Conservation (phyloP, 2,113 vertebrate genomes). For the Cynocephalus volans region DNA sequence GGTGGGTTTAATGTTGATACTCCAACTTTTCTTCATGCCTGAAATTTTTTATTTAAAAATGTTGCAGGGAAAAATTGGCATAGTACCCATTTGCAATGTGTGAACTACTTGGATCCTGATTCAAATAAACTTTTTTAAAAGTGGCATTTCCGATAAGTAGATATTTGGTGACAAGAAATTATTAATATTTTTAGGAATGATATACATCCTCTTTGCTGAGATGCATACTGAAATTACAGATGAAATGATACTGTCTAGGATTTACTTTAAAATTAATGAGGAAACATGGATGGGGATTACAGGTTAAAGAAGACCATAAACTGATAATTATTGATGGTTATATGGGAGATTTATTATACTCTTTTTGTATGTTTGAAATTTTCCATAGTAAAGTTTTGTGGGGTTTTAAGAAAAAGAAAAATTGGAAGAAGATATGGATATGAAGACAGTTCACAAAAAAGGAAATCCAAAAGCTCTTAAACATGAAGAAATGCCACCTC, state of each 20-base stretch:
- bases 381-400: background rate
- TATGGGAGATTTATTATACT: background rate
- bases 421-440: background rate
- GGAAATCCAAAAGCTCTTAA: background rate
- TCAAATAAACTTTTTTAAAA: constrained; percentile 20
- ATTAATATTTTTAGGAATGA: background rate
- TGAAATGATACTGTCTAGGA: background rate
- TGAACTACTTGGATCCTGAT: background rate
- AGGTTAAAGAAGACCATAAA: background rate
- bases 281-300: background rate
- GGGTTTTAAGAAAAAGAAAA: background rate
- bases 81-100: background rate
- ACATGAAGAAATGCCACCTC: background rate
- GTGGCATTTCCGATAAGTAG: background rate
- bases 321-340: background rate
- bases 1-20: background rate
- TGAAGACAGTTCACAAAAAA: constrained; percentile 36
- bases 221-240: background rate
- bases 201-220: background rate
- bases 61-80: background rate
- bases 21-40: background rate
- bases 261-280: constrained; percentile 25
- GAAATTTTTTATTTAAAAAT: background rate
- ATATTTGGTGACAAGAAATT: background rate
- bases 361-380: background rate